Evolutionary conservation across 2,797 vertebrate genomes (phyloP), one percentile per base, ranked within the genome.

Genomic region (Hemibagrus guttatus): DNA sequence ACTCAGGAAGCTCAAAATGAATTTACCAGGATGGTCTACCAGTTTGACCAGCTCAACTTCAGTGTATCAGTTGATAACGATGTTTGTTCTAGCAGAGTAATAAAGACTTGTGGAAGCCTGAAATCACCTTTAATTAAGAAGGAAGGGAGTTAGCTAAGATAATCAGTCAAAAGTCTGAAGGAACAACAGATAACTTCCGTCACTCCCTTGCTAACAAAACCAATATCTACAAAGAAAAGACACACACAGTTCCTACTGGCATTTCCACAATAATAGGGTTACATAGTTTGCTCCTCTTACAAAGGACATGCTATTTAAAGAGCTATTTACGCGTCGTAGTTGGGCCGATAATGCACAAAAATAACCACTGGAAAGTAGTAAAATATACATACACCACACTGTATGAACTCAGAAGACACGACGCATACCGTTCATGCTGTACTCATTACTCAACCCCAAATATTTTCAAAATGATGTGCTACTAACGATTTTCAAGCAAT

Each of bases 71-170:
- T 35, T 26, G 54, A 79, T 39, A 23, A 28, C 76, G 3, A 26
- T 21, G 31, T n/a, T 75, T 6, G 6, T 75, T 52, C 6, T 21
- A 63, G 58, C 39, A n/a, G 35, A 23, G 35, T 63, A 46, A 81
- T 80, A 39, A 63, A 4, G 58, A 42, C 78, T 46, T 7, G 21
- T 13, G 54, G 49, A 81, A 52, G 42, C 42, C 17, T 7, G 16
- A 52, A 21, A 54, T 68, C 42, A 66, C 19, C n/a, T 54, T 28
- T 82, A 82, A 82, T 82, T 82, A 81, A 66, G 31, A 66, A 52
- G 81, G 46, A 82, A 82, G 81, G 81, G 63, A 82, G 46, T 66
- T 63, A 21, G 56, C 56, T 79, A 28, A 49, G 46, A 26, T 28
- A 31, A 26, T 49, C 23, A 39, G 21, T 46, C 59, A 46, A 81